Evolutionary conservation across 2,797 vertebrate genomes (phyloP).

Genomic region (Scarus forsteni): DNA sequence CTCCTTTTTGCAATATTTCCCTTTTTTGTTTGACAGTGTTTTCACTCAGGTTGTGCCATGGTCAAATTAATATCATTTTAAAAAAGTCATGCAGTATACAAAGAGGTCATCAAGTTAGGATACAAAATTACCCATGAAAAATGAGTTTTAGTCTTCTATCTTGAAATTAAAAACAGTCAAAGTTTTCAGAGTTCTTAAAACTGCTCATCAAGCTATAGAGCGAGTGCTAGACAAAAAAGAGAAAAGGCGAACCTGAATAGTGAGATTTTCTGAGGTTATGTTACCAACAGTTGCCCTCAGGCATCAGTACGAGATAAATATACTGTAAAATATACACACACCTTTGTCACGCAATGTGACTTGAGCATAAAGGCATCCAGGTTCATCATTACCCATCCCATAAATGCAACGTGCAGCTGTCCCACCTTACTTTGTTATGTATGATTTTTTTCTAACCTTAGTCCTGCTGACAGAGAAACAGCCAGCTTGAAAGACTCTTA

Average conservation of each 20-base stretch:
- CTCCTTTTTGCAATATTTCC: too few relatives aligned
- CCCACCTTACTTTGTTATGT: conserved; percentile 6
- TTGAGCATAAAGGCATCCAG: conserved; percentile 51
- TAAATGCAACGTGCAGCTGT: conserved; percentile 32
- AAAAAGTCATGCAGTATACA: conserved; percentile 8
- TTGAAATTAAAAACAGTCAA: not conserved
- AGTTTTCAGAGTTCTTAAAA: conserved; percentile 18
- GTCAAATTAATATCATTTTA: conserved; percentile 22
- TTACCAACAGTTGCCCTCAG: conserved; percentile 64
- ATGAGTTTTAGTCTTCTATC: not conserved
- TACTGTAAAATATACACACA: conserved; percentile 60
- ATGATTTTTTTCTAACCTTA: not conserved
- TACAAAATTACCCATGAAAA: conserved; percentile 4
- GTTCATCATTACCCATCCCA: conserved; percentile 36
- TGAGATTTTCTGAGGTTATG: conserved; percentile 69
- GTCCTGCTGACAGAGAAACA: conserved; percentile 23
- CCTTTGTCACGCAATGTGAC: conserved; percentile 75
- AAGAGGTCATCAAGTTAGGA: conserved; percentile 6
- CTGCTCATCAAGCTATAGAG: conserved; percentile 20
- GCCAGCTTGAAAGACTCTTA: conserved; percentile 3
- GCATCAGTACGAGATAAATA: conserved; percentile 68
- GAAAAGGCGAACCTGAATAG: conserved; percentile 71
- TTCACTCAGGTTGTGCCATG: too few relatives aligned
- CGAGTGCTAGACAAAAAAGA: conserved; percentile 40
- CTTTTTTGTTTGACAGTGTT: too few relatives aligned